Percentiles rank a stretch among this genome's conserved stretches.
Evolutionary conservation across 1,140 invertebrate species (phyloP).

Genomic region (Lasaia peninsularis): DNA sequence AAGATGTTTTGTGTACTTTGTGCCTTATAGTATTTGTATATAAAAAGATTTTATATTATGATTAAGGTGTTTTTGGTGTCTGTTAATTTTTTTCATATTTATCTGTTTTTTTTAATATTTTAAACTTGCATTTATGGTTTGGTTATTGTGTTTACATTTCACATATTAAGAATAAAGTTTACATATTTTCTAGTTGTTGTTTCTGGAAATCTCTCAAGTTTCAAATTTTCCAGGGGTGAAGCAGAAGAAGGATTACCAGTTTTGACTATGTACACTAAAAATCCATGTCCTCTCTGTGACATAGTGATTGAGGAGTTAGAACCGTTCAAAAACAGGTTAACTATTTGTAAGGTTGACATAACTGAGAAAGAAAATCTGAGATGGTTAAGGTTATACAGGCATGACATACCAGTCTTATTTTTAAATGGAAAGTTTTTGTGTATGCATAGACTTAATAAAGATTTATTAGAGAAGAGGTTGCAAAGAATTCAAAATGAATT

Average conservation of each 20-base stretch:
- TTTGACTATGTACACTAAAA: conserved; percentile 89
- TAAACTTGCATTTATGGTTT: not conserved
- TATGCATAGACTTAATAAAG: conserved; percentile 85
- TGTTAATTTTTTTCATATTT: conserved; percentile 14
- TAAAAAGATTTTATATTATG: conserved; percentile 19
- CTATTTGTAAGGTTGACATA: conserved; percentile 87
- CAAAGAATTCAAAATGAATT: conserved; percentile 38
- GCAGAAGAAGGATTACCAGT: conserved; percentile 53
- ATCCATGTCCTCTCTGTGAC: conserved; percentile 89
- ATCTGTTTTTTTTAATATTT: not conserved
- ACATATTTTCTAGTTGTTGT: conserved; percentile 25
- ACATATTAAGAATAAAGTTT: conserved; percentile 20
- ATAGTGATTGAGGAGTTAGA: conserved; percentile 84
- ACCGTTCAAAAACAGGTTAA: conserved; percentile 79
- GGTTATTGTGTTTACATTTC: not conserved
- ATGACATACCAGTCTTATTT: conserved; percentile 93
- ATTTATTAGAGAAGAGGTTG: conserved; percentile 50
- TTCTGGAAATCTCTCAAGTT: conserved; percentile 26
- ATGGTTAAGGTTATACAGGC: conserved; percentile 86
- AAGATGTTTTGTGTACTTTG: not conserved
- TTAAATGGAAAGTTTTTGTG: conserved; percentile 90
- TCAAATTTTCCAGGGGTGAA: conserved; percentile 53
- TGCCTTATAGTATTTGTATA: conserved; percentile 10
- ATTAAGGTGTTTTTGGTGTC: conserved; percentile 17
- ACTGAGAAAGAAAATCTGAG: conserved; percentile 83